Base-by-base conservation (phyloP, 2,888 invertebrate genomes). In the Chymomyza fuscimana region DNA sequence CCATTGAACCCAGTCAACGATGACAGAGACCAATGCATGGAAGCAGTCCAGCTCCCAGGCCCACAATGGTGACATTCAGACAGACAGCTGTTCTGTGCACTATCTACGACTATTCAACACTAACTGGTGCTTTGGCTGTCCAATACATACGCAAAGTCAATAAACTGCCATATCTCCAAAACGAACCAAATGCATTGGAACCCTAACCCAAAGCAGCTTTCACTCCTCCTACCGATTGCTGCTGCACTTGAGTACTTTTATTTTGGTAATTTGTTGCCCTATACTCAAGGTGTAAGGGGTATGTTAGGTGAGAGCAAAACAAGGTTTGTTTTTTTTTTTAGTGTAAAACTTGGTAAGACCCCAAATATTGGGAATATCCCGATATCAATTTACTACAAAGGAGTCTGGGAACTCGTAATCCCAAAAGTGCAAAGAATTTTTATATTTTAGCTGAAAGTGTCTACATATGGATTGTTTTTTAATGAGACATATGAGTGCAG, bases 91-190 rank as follows among this genome's bases (percentile, higher is more conserved):
- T 40, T 40, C 40, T 1, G 1, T 12, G 40, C 1, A 46, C 40
- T 46, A 12, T 46, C 10, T 12, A 12, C 12, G 1, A 12, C 12
- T 46, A 10, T 46, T 46, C 12, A 4, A 12, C 10, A 46, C 40
- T 46, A 46, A 46, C 40, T 29, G 29, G 32, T 29, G 19, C 50
- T 60, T 59, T 16, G 61, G n/a, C 46, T 16, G 22, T 25, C 5
- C 2, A 51, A 58, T 36, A 58, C 25, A 56, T 61, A 66, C 40
- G 59, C 64, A 66, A 56, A 59, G 59, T 61, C 60, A 70, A 76
- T 72, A 70, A 72, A 72, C 54, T 68, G 70, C 50, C 67, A 56
- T 59, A 51, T 56, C 65, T 63, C 60, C 32, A 25, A 51, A 68
- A 51, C 29, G 67, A 50, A 65, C 63, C 66, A 72, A 69, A 69